phyloP scores from a whole-genome alignment of 1,140 invertebrate species.

The Trissolcus basalis region DNA sequence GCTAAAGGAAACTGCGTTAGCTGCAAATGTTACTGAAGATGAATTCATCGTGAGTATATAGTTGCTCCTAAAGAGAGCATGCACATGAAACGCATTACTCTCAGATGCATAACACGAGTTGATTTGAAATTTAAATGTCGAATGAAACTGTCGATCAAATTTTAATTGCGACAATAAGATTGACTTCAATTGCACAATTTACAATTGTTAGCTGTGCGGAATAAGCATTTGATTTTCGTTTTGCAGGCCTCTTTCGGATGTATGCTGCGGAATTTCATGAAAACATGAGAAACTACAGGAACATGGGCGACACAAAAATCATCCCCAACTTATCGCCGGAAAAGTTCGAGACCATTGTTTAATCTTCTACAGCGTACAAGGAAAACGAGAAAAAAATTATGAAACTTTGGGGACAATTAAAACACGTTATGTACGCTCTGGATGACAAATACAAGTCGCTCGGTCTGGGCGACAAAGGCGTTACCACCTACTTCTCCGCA shows the following conservation, averaged over 20 bases:
- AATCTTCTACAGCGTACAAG: constrained; percentile 82
- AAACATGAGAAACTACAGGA: constrained; percentile 95
- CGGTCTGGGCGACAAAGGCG: constrained; percentile 87
- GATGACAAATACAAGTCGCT: constrained; percentile 83
- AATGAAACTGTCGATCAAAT: too few relatives aligned
- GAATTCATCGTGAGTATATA: constrained; percentile 79
- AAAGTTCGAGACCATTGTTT: constrained; percentile 85
- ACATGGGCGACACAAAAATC: constrained; percentile 96
- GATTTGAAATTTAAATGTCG: neutral
- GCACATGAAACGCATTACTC: too few relatives aligned
- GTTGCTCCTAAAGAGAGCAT: too few relatives aligned
- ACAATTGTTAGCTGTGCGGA: neutral
- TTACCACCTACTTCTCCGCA: constrained; percentile 94
- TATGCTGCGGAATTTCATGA: constrained; percentile 89
- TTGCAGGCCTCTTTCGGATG: constrained; percentile 87
- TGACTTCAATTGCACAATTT: too few relatives aligned
- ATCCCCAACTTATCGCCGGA: constrained; percentile 88
- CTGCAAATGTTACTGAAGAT: constrained; percentile 83
- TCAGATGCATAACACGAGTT: neutral
- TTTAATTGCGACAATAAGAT: too few relatives aligned
- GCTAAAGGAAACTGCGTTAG: constrained; percentile 81
- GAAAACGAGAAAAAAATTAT: constrained; percentile 74
- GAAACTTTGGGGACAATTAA: constrained; percentile 81
- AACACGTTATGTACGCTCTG: constrained; percentile 82
- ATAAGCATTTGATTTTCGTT: neutral